Evolutionary conservation across 2,888 invertebrate species (phyloP).

Genomic region (Seira sanloemensis): DNA sequence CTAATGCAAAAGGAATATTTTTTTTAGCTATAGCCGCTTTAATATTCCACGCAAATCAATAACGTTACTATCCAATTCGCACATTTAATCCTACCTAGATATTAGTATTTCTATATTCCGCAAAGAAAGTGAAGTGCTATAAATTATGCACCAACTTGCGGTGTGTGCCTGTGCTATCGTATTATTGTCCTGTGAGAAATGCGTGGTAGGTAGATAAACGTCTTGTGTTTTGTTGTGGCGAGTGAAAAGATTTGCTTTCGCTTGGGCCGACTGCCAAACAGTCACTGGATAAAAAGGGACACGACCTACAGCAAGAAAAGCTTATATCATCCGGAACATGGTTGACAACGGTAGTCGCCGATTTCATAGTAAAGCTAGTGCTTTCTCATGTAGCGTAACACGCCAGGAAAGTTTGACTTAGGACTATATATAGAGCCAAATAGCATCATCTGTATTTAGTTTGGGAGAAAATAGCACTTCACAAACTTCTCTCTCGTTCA

Average conservation of each 20-base stretch:
- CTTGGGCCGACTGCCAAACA: constrained; percentile 63
- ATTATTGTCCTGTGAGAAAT: not conserved
- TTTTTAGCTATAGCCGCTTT: no score
- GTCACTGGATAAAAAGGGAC: constrained; percentile 66
- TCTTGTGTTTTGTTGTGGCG: not conserved
- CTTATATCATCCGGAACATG: constrained; percentile 56
- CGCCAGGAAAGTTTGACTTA: not conserved
- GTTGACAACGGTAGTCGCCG: not conserved
- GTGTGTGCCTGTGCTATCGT: no score
- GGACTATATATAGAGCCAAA: constrained; percentile 14
- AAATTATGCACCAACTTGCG: not conserved
- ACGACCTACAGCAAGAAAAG: constrained; percentile 69
- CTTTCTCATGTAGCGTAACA: not conserved
- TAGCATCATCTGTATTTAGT: not conserved
- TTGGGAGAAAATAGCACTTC: constrained; percentile 1
- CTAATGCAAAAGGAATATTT: no score
- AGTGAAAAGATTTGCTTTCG: constrained; percentile 11
- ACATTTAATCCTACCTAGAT: no score
- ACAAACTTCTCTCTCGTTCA: constrained; percentile 20
- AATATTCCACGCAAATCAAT: no score
- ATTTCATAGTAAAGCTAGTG: not conserved
- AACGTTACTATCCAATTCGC: no score
- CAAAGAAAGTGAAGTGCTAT: not conserved
- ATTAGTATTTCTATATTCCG: no score
- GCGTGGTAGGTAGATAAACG: not conserved